Evolutionary conservation across 2,113 vertebrate genomes (phyloP), one percentile per base, ranked within the genome.

Genomic region (Amia ocellicauda): DNA sequence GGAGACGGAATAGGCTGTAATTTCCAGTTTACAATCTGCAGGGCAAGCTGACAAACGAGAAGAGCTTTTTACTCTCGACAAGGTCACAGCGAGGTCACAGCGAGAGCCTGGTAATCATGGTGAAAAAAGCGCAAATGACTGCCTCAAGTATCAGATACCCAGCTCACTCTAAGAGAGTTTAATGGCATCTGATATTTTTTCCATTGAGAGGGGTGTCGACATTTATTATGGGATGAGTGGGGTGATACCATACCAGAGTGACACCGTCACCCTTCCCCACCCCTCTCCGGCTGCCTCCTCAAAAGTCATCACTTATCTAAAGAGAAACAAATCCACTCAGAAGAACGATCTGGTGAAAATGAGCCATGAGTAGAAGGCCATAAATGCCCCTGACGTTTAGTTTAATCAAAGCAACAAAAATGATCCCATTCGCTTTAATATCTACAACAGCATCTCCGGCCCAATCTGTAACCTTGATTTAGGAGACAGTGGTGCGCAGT

Each of bases 121-220:
- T 19, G 11, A 51, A 28, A 51, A 28, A 3, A 50, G 16, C n/a
- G 43, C 7, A 28, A 1, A 1, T 23, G 45, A 19, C 24, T 1
- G 45, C 27, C 45, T 62, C 45, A 50, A 19, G 19, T 20, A 49
- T 42, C n/a, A n/a, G n/a, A n/a, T n/a, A n/a, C n/a, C n/a, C n/a
- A n/a, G n/a, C n/a, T n/a, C 45, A 5, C 60, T 23, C 7, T 36
- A 5, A 36, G 31, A 36, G 5, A 7, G 31, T 36, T 36, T 11
- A 36, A 11, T 36, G 31, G 31, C 31, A 36, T 36, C 11, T 36
- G 5, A 11, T 36, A 36, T 36, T 36, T 36, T 11, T 51, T n/a
- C 60, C 7, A 62, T 31, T 49, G 14, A 51, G 11, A 22, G 43
- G 3, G 47, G 43, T 29, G 11, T 2, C 13, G 9, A 45, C 27